These are phyloP conservation scores for Gymnosoma rotundatum DNA, from an alignment of 2,888 invertebrate genomes.

Conservation along the genomic window DNA sequence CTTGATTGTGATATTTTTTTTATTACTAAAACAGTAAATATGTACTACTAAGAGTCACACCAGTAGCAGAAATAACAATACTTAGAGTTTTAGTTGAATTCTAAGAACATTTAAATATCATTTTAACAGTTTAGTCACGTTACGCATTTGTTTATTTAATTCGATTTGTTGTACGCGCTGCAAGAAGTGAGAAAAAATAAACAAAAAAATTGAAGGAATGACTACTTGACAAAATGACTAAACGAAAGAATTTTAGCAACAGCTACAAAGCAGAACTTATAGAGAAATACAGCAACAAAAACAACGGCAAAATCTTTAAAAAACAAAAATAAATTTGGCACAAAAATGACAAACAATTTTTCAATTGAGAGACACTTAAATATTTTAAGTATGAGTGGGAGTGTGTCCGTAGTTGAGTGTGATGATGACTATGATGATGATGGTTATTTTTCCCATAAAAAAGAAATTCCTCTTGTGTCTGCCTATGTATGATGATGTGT, in stretches of 20 bases:
- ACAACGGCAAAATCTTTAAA: not conserved
- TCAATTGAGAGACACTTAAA: slow-evolving; percentile 24
- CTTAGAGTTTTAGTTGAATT: not conserved
- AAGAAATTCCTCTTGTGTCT: too few relatives aligned
- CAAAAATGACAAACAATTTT: slow-evolving; percentile 56
- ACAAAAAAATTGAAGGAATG: slow-evolving; percentile 15
- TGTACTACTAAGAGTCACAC: slow-evolving; percentile 29
- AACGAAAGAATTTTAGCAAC: slow-evolving; percentile 19
- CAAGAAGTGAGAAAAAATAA: slow-evolving; percentile 18
- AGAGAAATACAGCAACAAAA: not conserved
- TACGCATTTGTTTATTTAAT: slow-evolving; percentile 82
- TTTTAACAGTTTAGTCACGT: slow-evolving; percentile 81
- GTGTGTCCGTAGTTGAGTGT: not conserved
- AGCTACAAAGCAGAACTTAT: slow-evolving; percentile 16
- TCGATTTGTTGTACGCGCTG: slow-evolving; percentile 77
- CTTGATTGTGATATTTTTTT: slow-evolving; percentile 9
- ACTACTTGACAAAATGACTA: slow-evolving; percentile 14
- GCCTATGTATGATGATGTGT: too few relatives aligned
- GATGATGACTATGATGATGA: too few relatives aligned
- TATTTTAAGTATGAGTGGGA: not conserved
- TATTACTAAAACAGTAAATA: not conserved
- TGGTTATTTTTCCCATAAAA: too few relatives aligned
- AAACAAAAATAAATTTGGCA: slow-evolving; percentile 21
- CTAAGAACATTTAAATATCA: slow-evolving; percentile 71
- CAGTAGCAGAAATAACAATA: slow-evolving; percentile 1